Evolutionary conservation across 2,888 invertebrate genomes (phyloP).

Genomic region (Hypercompe scribonia): DNA sequence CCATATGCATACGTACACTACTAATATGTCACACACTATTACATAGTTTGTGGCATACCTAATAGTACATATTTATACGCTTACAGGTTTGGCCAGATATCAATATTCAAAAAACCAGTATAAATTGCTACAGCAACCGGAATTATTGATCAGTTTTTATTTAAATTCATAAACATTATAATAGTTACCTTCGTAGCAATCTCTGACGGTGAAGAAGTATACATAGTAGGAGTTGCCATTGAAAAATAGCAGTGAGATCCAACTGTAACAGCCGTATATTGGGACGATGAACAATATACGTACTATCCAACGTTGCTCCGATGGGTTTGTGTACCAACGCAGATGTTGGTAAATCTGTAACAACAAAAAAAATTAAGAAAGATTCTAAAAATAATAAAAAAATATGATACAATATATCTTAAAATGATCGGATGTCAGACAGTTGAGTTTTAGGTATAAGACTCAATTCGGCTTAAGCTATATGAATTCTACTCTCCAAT

Average conservation of each 20-base stretch:
- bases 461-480: too few relatives aligned
- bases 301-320: slow-evolving; percentile 99
- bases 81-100: not conserved
- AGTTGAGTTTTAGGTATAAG: too few relatives aligned
- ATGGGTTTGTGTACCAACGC: slow-evolving; percentile 99
- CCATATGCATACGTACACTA: too few relatives aligned
- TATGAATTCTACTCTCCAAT: too few relatives aligned
- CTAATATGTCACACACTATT: not conserved
- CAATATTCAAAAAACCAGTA: not conserved
- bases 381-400: not conserved
- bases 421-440: too few relatives aligned
- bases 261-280: slow-evolving; percentile 99
- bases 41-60: too few relatives aligned
- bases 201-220: slow-evolving; percentile 99
- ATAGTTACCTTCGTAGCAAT: slow-evolving; percentile 98
- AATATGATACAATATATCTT: too few relatives aligned
- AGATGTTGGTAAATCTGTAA: slow-evolving; percentile 98
- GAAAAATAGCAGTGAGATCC: slow-evolving; percentile 99
- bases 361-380: slow-evolving; percentile 24
- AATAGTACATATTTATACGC: too few relatives aligned
- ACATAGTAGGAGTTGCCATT: slow-evolving; percentile 99
- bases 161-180: not conserved
- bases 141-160: not conserved
- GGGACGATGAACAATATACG: slow-evolving; percentile 99
- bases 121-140: not conserved